phyloP scores from a whole-genome alignment of 1,140 invertebrate species.

The Ditylenchus dipsaci region DNA sequence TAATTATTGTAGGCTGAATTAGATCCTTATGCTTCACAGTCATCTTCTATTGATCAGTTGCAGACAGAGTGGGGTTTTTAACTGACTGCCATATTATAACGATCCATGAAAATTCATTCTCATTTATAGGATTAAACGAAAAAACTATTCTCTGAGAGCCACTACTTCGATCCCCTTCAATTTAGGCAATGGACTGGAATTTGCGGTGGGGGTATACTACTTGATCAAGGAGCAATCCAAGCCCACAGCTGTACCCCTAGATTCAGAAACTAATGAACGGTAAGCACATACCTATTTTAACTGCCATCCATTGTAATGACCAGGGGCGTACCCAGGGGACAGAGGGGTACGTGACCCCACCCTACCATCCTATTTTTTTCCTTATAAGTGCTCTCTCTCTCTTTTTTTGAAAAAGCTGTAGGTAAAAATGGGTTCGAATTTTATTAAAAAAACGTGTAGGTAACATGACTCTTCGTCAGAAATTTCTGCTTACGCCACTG shows the following conservation, averaged over 20 bases:
- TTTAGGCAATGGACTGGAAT: conserved; percentile 28
- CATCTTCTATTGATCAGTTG: conserved; percentile 13
- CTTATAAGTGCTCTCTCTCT: too few species aligned
- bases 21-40: conserved; percentile 8
- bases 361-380: too few species aligned
- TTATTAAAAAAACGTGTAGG: too few species aligned
- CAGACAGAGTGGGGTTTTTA: conserved; percentile 2
- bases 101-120: not conserved
- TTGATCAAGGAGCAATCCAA: conserved; percentile 34
- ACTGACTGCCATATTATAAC: too few species aligned
- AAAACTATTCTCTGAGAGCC: conserved; percentile 25
- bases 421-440: too few species aligned
- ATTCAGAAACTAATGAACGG: conserved; percentile 36
- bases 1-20: conserved; percentile 9
- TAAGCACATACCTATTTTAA: not conserved
- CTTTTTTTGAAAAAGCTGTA: too few species aligned
- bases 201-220: conserved; percentile 33
- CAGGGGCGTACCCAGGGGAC: too few species aligned
- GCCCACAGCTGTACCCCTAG: conserved; percentile 19
- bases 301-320: too few species aligned
- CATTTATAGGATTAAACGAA: conserved; percentile 15
- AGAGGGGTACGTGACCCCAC: too few species aligned
- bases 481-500: too few species aligned
- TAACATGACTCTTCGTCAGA: too few species aligned
- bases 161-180: conserved; percentile 29